phyloP scores from a whole-genome alignment of 2,113 vertebrate species.

The Peromyscus polionotus region DNA sequence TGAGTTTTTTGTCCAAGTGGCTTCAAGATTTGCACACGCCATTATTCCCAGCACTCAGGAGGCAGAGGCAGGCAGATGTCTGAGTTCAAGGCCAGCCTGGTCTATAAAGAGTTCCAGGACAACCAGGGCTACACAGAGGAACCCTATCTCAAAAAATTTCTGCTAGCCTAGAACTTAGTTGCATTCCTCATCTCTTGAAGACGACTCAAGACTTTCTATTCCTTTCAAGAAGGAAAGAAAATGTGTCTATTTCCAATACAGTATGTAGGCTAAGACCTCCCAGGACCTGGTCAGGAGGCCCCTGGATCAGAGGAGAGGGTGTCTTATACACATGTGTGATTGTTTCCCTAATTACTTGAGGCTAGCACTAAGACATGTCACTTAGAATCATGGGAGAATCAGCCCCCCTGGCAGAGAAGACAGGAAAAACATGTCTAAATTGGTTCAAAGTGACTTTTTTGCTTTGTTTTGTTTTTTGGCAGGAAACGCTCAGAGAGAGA shows the following conservation, averaged over 20 bases:
- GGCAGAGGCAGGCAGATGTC: neutral
- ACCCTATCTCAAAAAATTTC: neutral
- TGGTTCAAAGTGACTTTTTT: neutral
- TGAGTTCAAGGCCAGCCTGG: neutral
- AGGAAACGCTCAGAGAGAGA: slow-evolving; percentile 57
- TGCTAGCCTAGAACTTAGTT: neutral
- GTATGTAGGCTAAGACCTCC: neutral
- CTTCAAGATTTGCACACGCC: too few species aligned
- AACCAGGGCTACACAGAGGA: neutral
- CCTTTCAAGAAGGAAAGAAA: slow-evolving; percentile 29
- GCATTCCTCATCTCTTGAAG: neutral
- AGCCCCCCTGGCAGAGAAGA: neutral
- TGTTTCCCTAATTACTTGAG: neutral
- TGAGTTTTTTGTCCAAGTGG: neutral
- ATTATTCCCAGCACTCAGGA: neutral
- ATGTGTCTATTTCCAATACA: neutral
- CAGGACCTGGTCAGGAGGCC: neutral
- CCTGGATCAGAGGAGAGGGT: neutral
- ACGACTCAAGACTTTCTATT: neutral
- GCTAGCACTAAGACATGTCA: neutral
- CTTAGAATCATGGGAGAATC: neutral
- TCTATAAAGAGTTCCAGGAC: neutral
- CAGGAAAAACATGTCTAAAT: neutral
- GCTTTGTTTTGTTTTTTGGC: neutral
- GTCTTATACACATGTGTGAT: neutral